Percentiles rank a stretch among this genome's conserved stretches.
These are phyloP conservation scores for Philonicus albiceps DNA, from an alignment of 2,888 invertebrate species.

Conservation along the genomic window DNA sequence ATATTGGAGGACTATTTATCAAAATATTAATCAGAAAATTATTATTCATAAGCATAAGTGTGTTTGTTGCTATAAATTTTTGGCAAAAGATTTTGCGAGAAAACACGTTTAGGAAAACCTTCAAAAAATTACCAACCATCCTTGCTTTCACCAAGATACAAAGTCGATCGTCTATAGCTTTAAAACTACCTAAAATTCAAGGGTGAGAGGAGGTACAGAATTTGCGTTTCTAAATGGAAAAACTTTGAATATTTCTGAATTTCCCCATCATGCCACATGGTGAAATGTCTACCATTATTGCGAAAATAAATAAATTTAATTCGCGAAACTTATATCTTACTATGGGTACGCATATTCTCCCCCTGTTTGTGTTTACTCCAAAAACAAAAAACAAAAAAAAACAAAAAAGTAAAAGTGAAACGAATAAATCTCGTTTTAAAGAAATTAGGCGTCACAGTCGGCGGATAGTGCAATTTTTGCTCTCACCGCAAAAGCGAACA, in stretches of 20 bases:
- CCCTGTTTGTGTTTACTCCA: background rate
- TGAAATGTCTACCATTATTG: background rate
- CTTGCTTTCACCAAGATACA: background rate
- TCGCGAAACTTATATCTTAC: background rate
- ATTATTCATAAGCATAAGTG: background rate
- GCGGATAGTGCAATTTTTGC: background rate
- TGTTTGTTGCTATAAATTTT: background rate
- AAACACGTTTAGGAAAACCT: background rate
- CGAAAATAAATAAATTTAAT: background rate
- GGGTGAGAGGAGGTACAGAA: background rate
- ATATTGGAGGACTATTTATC: background rate
- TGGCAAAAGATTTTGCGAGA: background rate
- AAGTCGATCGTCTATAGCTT: background rate
- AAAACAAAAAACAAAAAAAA: too few species aligned
- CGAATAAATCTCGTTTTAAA: background rate
- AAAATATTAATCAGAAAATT: background rate
- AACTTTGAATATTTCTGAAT: background rate
- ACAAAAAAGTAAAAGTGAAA: conserved; percentile 15
- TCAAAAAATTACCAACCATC: background rate
- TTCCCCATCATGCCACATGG: background rate
- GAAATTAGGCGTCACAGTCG: background rate
- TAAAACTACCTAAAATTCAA: background rate
- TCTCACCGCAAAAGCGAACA: background rate
- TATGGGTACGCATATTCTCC: background rate
- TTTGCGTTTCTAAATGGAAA: background rate